Percentiles rank a stretch among this genome's conserved stretches.
phyloP scores from a whole-genome alignment of 2,113 vertebrate species.

The Toxotes jaculatrix region DNA sequence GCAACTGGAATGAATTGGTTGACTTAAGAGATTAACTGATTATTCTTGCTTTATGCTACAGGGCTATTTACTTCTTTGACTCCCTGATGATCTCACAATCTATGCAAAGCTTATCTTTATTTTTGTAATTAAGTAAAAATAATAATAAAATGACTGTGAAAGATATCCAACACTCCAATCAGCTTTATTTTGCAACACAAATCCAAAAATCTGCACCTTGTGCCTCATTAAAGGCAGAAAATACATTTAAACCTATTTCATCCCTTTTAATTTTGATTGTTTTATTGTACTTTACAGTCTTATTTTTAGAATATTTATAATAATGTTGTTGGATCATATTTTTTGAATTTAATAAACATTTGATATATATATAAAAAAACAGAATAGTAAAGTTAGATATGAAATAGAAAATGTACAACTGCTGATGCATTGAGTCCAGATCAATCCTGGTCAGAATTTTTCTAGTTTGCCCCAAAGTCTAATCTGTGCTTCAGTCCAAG shows the following conservation, averaged over 20 bases:
- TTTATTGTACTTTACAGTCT: slow-evolving; percentile 17
- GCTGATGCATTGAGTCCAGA: not conserved
- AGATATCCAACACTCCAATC: not conserved
- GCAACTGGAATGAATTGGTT: not conserved
- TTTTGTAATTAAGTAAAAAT: not conserved
- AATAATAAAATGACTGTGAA: not conserved
- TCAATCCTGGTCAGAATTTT: slow-evolving; percentile 1
- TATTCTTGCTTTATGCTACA: not conserved
- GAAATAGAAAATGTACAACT: slow-evolving; percentile 49
- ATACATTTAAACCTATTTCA: slow-evolving; percentile 26
- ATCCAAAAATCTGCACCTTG: not conserved
- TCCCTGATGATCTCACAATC: no score
- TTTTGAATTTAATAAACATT: slow-evolving; percentile 24
- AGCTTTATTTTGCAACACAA: slow-evolving; percentile 58
- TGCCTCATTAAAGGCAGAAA: slow-evolving; percentile 21
- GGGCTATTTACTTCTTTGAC: not conserved
- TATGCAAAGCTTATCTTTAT: not conserved
- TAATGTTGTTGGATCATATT: slow-evolving; percentile 17
- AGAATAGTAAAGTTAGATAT: slow-evolving; percentile 35
- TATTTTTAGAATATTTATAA: slow-evolving; percentile 17
- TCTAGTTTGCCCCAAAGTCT: not conserved
- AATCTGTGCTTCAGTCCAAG: slow-evolving; percentile 9
- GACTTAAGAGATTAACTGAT: not conserved
- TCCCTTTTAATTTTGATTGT: slow-evolving; percentile 44
- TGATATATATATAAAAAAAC: slow-evolving; percentile 34